Evolutionary conservation across 2,797 vertebrate species (phyloP).

Genomic region (Pitangus sulphuratus): DNA sequence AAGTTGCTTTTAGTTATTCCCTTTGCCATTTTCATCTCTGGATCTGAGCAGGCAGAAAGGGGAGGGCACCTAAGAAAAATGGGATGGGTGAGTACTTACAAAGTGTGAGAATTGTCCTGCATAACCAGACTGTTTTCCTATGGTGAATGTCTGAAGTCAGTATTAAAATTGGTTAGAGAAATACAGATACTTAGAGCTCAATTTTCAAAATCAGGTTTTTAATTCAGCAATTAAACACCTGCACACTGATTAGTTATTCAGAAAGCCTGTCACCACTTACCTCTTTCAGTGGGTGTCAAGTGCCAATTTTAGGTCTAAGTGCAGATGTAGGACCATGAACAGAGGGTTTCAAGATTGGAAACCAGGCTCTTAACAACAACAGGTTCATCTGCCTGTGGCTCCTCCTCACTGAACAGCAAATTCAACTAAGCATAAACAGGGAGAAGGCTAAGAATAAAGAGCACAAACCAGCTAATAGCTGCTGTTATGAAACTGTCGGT

Average conservation of each 20-base stretch:
- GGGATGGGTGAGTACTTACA: not conserved
- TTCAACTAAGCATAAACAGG: not conserved
- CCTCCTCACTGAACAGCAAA: not conserved
- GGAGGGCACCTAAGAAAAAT: not conserved
- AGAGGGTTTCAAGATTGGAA: not conserved
- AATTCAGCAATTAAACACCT: constrained; percentile 57
- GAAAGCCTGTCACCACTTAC: not conserved
- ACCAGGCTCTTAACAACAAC: not conserved
- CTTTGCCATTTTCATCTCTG: not conserved
- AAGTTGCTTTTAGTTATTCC: not conserved
- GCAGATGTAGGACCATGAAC: constrained; percentile 17
- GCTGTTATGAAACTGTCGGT: not conserved
- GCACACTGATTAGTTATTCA: constrained; percentile 37
- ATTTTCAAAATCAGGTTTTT: constrained; percentile 29
- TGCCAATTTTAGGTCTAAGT: constrained; percentile 45
- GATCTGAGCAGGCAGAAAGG: not conserved
- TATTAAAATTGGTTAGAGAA: not conserved
- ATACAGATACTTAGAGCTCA: not conserved
- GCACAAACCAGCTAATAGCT: not conserved
- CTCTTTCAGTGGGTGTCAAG: constrained; percentile 42
- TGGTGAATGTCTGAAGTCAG: not conserved
- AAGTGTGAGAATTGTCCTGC: not conserved
- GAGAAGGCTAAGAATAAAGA: not conserved
- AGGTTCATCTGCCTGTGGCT: not conserved
- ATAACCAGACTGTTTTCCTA: not conserved